Base-by-base conservation (phyloP, 2,797 vertebrate genomes). In the Gephyroberyx darwinii region DNA sequence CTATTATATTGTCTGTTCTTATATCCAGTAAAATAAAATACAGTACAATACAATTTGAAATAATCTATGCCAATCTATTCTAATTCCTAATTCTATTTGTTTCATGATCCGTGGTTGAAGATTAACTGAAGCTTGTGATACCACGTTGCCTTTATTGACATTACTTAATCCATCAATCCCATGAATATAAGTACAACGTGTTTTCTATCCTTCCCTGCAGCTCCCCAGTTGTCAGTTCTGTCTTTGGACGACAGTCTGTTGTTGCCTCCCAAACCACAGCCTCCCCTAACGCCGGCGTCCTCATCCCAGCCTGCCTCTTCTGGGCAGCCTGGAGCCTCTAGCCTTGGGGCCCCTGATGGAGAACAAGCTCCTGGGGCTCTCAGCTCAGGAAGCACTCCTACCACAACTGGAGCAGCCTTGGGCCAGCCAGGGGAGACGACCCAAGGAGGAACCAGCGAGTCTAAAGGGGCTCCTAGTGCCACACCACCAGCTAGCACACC, bases 241-340 rank as follows among this genome's bases (percentile, higher is more conserved):
- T 91, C 95, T 83, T 87, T 98, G 58, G 98, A 99, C 85, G 95
- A 92, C 92, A 96, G 93, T 90, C 94, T 99, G 1, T 76, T 99
- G 84, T 83, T 94, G 60, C 96, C 97, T 30, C 95, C 96, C 2
- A 98, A 96, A 88, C 91, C 91, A 81, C 96, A 95, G 81, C 80
- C 90, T n/a, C 83, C 85, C 12, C 22, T 54, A 17, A 84, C 86
- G 62, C 61, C 80, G 43, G 47, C 89, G 5, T 59, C 92, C 45
- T 20, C 94, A 69, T 47, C 77, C 85, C 70, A 78, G 74, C 13
- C 89, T 75, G 71, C 88, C 50, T 79, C 91, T 1, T 81, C 88
- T 22, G 86, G 83, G 20, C 92, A 86, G 74, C 77, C 77, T 45
- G 87, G 93, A 35, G 75, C 93, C 26, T 86, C 93, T 4, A 85